Evolutionary conservation across 1,140 invertebrate species (phyloP).

Genomic region (Venustaconcha ellipsiformis): DNA sequence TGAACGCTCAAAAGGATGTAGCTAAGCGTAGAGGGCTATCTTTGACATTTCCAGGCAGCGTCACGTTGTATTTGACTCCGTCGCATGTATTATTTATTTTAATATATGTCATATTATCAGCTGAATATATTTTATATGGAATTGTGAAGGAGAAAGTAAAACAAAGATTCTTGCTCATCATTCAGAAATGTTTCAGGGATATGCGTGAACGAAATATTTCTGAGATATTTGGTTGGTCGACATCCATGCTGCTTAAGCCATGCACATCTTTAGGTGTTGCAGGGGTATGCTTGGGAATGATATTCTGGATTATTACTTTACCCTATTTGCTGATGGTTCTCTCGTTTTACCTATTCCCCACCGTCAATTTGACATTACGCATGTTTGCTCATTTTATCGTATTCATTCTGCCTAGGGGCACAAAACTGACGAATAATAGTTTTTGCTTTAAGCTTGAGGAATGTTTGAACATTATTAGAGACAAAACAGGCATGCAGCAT

Average conservation of each 20-base stretch:
- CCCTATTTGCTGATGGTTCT: slow-evolving; percentile 14
- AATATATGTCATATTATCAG: slow-evolving; percentile 11
- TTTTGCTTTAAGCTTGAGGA: neutral
- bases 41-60: slow-evolving; percentile 18
- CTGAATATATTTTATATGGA: slow-evolving; percentile 11
- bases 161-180: slow-evolving; percentile 15
- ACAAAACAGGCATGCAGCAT: neutral
- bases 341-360: neutral
- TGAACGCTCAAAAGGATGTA: slow-evolving; percentile 1
- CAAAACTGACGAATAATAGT: neutral
- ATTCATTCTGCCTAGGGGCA: slow-evolving; percentile 6
- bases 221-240: slow-evolving; percentile 13
- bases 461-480: neutral
- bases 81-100: slow-evolving; percentile 9
- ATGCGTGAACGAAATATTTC: slow-evolving; percentile 16
- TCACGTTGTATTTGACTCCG: slow-evolving; percentile 15
- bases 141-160: slow-evolving; percentile 4
- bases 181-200: slow-evolving; percentile 18
- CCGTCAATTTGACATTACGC: no score
- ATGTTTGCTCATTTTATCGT: neutral
- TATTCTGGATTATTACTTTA: slow-evolving; percentile 11
- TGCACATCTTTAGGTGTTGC: slow-evolving; percentile 15
- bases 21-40: slow-evolving; percentile 1
- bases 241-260: slow-evolving; percentile 1
- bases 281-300: slow-evolving; percentile 17